Base-by-base conservation (phyloP, 2,797 vertebrate species). In the Stomatorhinus walkeri region DNA sequence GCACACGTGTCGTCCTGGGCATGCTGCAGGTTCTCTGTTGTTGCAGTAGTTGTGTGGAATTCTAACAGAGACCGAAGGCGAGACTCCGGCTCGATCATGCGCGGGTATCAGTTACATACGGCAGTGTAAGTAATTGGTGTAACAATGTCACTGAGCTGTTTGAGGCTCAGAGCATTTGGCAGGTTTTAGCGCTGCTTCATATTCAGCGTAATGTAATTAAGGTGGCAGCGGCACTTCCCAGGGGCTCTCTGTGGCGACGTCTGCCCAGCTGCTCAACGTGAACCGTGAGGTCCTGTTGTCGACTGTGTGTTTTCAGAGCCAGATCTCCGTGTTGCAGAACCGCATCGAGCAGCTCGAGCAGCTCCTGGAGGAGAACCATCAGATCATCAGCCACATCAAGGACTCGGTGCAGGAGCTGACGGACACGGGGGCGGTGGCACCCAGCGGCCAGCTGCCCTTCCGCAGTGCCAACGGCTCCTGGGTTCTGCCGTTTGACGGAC, bases 341-440 rank as follows among this genome's bases (percentile, higher is more conserved):
- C 97, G 98, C 89, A 99, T 99, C 0, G 97, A 99, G 93, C 98
- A 99, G 95, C 95, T 99, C 93, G 98, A 99, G 88, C 98, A 99
- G 95, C 97, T 99, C 83, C 92, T 99, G 93, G 98, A 99, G 91
- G 98, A 99, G 93, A 99, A 99, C 95, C 98, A 99, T 46, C 98
- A 99, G 94, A 99, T 99, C 94, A 99, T 99, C 95, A 98, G 97
- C 94, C 98, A 99, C 96, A 99, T 99, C 95, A 99, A 99, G 93
- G 98, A 99, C 95, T 99, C 98, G 0, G 98, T 99, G 92, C 97
- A 99, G 94, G 98, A 99, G 96, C 96, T 99, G 93, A 99, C 98
- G 0, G 98, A 98, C 92, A 97, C 98, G 0, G 97, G 97, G 93
- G 92, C 97, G 91, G 0, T 95, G 92, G 94, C 96, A 90, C 87